phyloP scores from a whole-genome alignment of 23 tunicate species.

The Styela clava region DNA sequence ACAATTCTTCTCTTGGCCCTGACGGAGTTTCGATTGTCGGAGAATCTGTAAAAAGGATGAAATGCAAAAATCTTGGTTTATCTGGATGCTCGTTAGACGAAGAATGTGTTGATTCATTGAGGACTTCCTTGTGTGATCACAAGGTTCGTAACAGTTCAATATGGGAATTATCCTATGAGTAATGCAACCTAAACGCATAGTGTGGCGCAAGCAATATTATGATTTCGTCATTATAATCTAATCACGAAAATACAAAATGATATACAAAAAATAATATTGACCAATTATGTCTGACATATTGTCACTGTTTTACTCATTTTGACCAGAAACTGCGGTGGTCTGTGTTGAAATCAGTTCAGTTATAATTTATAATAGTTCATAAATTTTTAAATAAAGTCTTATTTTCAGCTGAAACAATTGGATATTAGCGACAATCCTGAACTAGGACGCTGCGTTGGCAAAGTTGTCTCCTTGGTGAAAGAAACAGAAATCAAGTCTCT shows the following conservation, averaged over 20 bases:
- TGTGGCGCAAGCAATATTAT: too few species aligned
- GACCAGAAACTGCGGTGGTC: too few species aligned
- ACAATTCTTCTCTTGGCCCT: neutral
- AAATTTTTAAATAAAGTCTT: too few species aligned
- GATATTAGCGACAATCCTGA: neutral
- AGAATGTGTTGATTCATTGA: neutral
- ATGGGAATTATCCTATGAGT: too few species aligned
- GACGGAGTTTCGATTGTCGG: neutral
- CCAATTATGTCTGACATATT: too few species aligned
- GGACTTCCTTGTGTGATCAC: neutral
- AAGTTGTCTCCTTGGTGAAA: neutral
- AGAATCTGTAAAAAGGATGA: neutral
- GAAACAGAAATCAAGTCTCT: neutral
- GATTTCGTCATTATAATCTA: too few species aligned
- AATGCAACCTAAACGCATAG: too few species aligned
- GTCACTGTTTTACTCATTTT: too few species aligned
- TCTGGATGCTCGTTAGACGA: neutral
- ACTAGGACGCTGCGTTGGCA: neutral
- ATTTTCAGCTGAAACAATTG: neutral
- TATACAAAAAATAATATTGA: too few species aligned
- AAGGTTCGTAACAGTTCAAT: neutral
- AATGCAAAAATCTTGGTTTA: neutral
- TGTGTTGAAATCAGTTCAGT: too few species aligned
- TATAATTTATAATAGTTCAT: too few species aligned
- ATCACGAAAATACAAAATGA: too few species aligned